phyloP scores from a whole-genome alignment of 2,113 vertebrate species.

The Dissostichus mawsoni region DNA sequence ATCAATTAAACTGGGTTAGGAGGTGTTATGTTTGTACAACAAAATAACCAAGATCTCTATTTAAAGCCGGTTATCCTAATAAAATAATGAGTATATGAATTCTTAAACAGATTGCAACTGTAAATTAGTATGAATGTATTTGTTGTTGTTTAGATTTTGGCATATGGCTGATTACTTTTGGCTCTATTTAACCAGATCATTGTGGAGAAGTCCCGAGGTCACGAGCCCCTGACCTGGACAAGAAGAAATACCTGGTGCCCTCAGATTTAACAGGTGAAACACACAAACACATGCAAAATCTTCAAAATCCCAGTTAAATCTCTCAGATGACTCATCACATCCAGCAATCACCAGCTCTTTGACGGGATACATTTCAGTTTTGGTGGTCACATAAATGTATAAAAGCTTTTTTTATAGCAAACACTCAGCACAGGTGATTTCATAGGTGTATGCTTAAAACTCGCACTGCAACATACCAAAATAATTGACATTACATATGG shows the following conservation, averaged over 20 bases:
- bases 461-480: too few species aligned
- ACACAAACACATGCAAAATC: background rate
- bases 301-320: background rate
- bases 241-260: conserved; percentile 97
- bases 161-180: background rate
- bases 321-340: background rate
- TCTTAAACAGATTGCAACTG: background rate
- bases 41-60: background rate
- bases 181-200: conserved; percentile 88
- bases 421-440: background rate
- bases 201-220: conserved; percentile 94
- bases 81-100: background rate
- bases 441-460: too few species aligned
- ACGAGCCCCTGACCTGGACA: conserved; percentile 95
- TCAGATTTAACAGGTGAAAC: conserved; percentile 95
- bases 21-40: background rate
- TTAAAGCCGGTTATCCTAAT: background rate
- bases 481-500: too few species aligned
- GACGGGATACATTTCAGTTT: too few species aligned
- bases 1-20: background rate
- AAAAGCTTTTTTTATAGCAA: too few species aligned
- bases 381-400: background rate
- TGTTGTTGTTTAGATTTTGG: background rate
- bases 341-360: too few species aligned
- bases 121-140: background rate